Base-by-base conservation (phyloP, 2,797 vertebrate species). In the Liasis olivaceus region DNA sequence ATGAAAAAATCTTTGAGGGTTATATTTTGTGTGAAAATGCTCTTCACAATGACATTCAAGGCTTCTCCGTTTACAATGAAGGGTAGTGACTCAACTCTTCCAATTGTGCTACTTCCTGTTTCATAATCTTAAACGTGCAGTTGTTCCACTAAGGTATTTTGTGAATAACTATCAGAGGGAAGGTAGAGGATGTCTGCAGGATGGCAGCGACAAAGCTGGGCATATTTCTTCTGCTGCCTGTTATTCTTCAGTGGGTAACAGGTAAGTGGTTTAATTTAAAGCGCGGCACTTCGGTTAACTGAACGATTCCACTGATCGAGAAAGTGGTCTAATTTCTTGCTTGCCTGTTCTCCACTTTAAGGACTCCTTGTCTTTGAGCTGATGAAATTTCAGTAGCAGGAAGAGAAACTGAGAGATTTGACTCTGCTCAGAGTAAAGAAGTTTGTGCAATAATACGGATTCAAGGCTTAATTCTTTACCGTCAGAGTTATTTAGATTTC, bases 101-200 rank as follows among this genome's bases (percentile, higher is more conserved):
- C 36, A 54, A n/a, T 12, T 4, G 31, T 31, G 31, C n/a, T 81
- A 90, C 84, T 96, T 97, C 95, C 95, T 96, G 92, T 92, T 69
- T 51, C 1, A 13, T 4, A 7, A 66, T 60, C 42, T 36, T 0
- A 36, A 1, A 17, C 28, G 3, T 17, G 11, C 3, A 47, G 64
- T 12, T 77, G 0, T 0, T 87, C 88, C 14, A 69, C 85, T 64
- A 2, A 66, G 36, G 88, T 64, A 17, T 36, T 69, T 59, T 62
- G 28, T 0, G 87, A 42, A 24, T 1, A 62, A 89, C 1, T 0
- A 66, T 0, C 26, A 17, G 47, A 58, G 51, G 42, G 91, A 81
- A 54, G 0, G 66, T 2, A 36, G 5, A 13, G 0, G 91, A 0
- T 0, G 31, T 24, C 2, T 0, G 1, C 59, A 12, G 20, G 15